Percentiles rank a stretch among this genome's conserved stretches.
Conservation (phyloP, 2,888 invertebrate genomes). For the Calameuta filiformis region DNA sequence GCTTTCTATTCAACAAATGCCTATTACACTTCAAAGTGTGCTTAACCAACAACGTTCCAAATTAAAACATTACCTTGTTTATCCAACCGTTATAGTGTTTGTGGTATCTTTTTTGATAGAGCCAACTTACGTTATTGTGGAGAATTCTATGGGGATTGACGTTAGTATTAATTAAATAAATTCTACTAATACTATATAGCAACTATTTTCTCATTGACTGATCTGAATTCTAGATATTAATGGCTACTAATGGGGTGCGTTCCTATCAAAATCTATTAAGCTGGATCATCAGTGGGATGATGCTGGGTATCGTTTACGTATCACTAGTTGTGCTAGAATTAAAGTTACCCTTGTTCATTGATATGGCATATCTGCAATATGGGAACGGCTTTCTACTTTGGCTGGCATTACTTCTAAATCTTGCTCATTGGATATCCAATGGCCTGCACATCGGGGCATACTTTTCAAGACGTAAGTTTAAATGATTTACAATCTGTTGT, state of each 20-base stretch:
- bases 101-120: slow-evolving; percentile 56
- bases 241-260: slow-evolving; percentile 61
- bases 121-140: slow-evolving; percentile 52
- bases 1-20: slow-evolving; percentile 59
- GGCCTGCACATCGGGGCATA: slow-evolving; percentile 60
- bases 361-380: slow-evolving; percentile 52
- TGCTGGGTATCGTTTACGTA: slow-evolving; percentile 51
- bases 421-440: slow-evolving; percentile 52
- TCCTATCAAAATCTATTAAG: slow-evolving; percentile 54
- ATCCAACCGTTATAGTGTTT: slow-evolving; percentile 52
- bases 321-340: slow-evolving; percentile 52
- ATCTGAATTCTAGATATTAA: slow-evolving; percentile 47
- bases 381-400: slow-evolving; percentile 59
- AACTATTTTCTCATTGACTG: neutral
- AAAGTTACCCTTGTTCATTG: slow-evolving; percentile 47
- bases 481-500: neutral
- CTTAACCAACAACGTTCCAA: slow-evolving; percentile 36
- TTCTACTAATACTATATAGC: neutral
- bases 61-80: slow-evolving; percentile 40
- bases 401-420: slow-evolving; percentile 50
- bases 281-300: slow-evolving; percentile 54
- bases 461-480: slow-evolving; percentile 56
- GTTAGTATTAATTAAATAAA: slow-evolving; percentile 38
- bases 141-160: slow-evolving; percentile 60
- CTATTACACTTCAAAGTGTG: slow-evolving; percentile 54